Evolutionary conservation across 1,140 invertebrate genomes (phyloP), one percentile per base, ranked within the genome.

Genomic region (Lerema accius): DNA sequence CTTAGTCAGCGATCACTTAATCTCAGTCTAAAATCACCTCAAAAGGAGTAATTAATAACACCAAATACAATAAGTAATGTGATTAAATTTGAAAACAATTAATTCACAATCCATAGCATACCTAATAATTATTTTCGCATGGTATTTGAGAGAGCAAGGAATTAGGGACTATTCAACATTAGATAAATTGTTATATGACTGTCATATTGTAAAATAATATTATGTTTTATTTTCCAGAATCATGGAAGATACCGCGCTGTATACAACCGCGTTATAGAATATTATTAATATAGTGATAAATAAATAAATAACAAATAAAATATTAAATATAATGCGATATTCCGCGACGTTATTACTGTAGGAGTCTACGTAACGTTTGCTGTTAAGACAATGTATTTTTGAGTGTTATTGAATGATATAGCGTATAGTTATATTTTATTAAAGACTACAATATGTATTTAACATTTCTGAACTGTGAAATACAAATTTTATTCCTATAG

Each of bases 401-500:
- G 83, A 79, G 80, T 84, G 84, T 87, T 87, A 85, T 89, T 89
- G 59, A 72, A 74, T 76, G 67, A 73, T 78, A 82, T 84, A 83
- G 76, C 72, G 53, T 39, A 82, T 83, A 83, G 78, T 78, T 84
- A 77, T 89, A 87, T 89, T 89, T 89, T 89, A 89, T 87, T 86
- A 85, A 83, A 85, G 69, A 76, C 69, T 79, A 84, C 71, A 85
- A 77, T 80, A 78, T 86, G 81, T 86, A 85, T 85, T 80, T 68
- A 84, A 82, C 74, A 85, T 88, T 81, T 77, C 73, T 77, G 71
- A 80, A 79, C 72, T 80, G 78, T 84, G 79, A 83, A 85, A 84
- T 86, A 89, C 82, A 89, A 89, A 89, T 83, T 89, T 86, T 89
- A 89, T 86, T 89, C 81, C 73, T 83, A 82, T 86, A 86, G 78